Conservation (phyloP, 35 echinoderm and acorn worm species). For the Nesometra sesokonis region DNA sequence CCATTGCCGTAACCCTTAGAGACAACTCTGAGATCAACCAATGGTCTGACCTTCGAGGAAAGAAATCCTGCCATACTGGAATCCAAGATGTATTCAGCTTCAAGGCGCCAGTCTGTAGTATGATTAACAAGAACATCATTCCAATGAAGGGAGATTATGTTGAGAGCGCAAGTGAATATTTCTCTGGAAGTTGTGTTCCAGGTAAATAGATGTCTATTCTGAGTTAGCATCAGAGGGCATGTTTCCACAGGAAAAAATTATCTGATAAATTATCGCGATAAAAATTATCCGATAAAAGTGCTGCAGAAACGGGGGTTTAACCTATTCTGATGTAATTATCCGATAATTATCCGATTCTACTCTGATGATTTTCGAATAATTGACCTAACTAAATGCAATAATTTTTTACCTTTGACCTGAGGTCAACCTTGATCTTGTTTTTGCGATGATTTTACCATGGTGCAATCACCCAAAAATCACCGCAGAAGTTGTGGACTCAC, state of each 20-base stretch:
- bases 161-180: constrained; percentile 78
- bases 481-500: not conserved
- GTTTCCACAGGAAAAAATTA: no score
- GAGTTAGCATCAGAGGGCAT: not conserved
- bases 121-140: constrained; percentile 68
- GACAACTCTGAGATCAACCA: not conserved
- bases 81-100: constrained; percentile 40
- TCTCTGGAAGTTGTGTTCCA: constrained; percentile 77
- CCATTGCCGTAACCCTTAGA: constrained; percentile 31
- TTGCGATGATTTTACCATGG: no score
- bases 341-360: no score
- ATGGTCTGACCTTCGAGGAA: constrained; percentile 23
- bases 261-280: no score
- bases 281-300: no score
- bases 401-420: no score
- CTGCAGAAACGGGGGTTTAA: no score
- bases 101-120: constrained; percentile 48
- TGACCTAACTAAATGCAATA: no score
- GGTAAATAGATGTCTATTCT: constrained; percentile 66
- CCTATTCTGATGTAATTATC: no score
- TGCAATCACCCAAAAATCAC: no score
- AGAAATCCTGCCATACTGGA: constrained; percentile 41
- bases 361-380: not conserved
- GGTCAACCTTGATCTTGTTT: no score
- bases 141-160: constrained; percentile 45